These are phyloP conservation scores for Apaloderma vittatum DNA, from an alignment of 2,113 vertebrate genomes.

Conservation along the genomic window DNA sequence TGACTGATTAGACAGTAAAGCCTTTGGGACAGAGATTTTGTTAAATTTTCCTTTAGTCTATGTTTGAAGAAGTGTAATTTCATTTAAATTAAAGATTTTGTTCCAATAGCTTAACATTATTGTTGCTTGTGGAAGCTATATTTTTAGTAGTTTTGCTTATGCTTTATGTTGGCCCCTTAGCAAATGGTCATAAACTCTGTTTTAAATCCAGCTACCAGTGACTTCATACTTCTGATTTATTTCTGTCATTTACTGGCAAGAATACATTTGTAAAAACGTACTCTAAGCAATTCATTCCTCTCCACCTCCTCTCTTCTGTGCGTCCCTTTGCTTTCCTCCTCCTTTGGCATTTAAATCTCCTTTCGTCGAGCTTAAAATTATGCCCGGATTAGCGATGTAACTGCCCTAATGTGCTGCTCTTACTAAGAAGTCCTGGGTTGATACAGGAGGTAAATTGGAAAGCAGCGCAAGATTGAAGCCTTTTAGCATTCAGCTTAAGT, in stretches of 20 bases:
- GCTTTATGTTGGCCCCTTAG: slow-evolving; percentile 47
- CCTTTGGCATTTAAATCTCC: neutral
- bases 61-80: slow-evolving; percentile 17
- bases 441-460: slow-evolving; percentile 61
- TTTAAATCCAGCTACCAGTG: slow-evolving; percentile 51
- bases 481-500: slow-evolving; percentile 73
- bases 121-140: neutral
- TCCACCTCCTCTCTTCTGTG: neutral
- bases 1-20: neutral
- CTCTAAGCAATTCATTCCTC: slow-evolving; percentile 20
- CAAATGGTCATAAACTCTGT: slow-evolving; percentile 55
- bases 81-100: neutral
- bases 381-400: slow-evolving; percentile 43
- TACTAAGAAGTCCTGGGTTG: slow-evolving; percentile 51
- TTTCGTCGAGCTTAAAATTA: slow-evolving; percentile 53
- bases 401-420: slow-evolving; percentile 60
- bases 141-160: slow-evolving; percentile 60
- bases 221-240: slow-evolving; percentile 63
- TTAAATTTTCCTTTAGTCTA: neutral
- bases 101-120: neutral
- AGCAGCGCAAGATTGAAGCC: slow-evolving; percentile 55
- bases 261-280: slow-evolving; percentile 16
- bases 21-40: neutral
- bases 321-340: neutral
- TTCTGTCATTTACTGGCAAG: slow-evolving; percentile 63